A percentile compares a stretch with the other conserved stretches of the same genome.
These are phyloP conservation scores for Eulacestoma nigropectus DNA, from an alignment of 2,113 vertebrate species.

Conservation along the genomic window DNA sequence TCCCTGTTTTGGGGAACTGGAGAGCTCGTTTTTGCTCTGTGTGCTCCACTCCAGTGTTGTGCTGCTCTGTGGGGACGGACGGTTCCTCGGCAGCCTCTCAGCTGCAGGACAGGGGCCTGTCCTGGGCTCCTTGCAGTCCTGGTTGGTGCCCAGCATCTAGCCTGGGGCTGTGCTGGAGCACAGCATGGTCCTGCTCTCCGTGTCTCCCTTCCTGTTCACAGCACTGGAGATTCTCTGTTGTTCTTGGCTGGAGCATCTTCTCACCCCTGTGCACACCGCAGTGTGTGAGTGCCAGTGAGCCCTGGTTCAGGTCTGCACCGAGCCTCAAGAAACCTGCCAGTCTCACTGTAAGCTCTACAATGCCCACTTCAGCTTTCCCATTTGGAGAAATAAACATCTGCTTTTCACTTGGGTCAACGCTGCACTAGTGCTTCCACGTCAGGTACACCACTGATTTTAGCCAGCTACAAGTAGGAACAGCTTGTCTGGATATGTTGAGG, in stretches of 20 bases:
- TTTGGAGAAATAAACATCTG: background rate
- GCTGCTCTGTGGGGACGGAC: fast-evolving
- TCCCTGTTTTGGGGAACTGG: background rate
- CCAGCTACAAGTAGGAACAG: background rate
- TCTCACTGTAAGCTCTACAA: background rate
- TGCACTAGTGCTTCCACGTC: background rate
- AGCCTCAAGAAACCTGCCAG: background rate
- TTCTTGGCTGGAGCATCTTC: background rate
- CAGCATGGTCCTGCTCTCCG: background rate
- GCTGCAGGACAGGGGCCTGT: background rate
- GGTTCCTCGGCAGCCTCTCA: background rate
- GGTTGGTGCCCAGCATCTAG: background rate
- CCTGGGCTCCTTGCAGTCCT: background rate
- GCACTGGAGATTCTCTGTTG: background rate
- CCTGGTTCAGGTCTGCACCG: background rate
- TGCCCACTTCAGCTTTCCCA: background rate
- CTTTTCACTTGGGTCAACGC: background rate
- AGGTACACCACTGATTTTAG: background rate
- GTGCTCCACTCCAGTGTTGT: background rate
- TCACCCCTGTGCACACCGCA: fast-evolving
- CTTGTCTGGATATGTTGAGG: background rate
- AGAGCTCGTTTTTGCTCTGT: background rate
- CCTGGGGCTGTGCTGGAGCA: background rate
- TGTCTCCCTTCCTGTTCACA: fast-evolving
- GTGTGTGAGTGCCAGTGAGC: background rate